These are phyloP conservation scores for Ophion ventricosus DNA, from an alignment of 2,888 invertebrate species.

Conservation along the genomic window DNA sequence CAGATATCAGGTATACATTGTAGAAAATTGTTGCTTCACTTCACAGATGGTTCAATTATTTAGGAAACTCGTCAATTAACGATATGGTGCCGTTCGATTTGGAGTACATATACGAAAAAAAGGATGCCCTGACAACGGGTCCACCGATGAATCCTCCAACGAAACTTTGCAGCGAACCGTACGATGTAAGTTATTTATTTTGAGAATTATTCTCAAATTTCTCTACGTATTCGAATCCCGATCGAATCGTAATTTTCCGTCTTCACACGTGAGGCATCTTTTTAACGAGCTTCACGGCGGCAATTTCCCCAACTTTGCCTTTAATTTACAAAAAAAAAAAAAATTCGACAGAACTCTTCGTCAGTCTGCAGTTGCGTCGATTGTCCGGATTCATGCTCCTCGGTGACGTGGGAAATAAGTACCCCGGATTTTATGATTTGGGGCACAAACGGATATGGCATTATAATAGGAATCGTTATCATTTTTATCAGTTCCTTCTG, in stretches of 20 bases:
- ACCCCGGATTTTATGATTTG: constrained; percentile 85
- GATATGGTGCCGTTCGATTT: constrained; percentile 87
- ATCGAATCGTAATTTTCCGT: too few relatives aligned
- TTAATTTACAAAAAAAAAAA: background rate
- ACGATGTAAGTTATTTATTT: constrained; percentile 81
- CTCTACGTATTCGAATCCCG: too few relatives aligned
- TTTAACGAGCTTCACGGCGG: too few relatives aligned
- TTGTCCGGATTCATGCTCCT: constrained; percentile 87
- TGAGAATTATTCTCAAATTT: too few relatives aligned
- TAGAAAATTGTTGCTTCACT: constrained; percentile 57
- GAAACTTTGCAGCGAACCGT: constrained; percentile 86
- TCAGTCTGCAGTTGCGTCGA: constrained; percentile 91
- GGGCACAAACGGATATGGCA: constrained; percentile 87
- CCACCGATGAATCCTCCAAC: constrained; percentile 83
- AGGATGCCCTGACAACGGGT: constrained; percentile 79
- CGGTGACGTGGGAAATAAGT: constrained; percentile 82
- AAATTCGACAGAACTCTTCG: constrained; percentile 82
- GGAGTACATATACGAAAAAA: constrained; percentile 84
- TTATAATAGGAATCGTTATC: constrained; percentile 86
- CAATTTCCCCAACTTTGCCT: too few relatives aligned
- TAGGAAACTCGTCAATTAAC: constrained; percentile 85
- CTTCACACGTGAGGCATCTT: too few relatives aligned
- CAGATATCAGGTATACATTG: background rate
- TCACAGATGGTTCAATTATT: constrained; percentile 87
- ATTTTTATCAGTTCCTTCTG: constrained; percentile 83